phyloP scores from a whole-genome alignment of 2,113 vertebrate species.

The Nasalis larvatus region DNA sequence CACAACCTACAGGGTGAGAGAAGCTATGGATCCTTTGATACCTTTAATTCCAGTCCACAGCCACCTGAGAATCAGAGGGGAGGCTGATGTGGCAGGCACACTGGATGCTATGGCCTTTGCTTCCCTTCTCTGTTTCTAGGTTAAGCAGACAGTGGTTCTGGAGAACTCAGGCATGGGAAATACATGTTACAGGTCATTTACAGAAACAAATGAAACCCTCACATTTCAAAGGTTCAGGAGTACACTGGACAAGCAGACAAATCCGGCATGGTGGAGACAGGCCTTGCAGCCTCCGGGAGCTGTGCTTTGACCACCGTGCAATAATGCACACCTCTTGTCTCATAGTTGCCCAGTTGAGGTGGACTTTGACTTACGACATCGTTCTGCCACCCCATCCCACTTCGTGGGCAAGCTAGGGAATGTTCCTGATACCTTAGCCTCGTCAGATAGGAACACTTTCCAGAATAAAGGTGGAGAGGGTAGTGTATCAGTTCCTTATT shows the following conservation, averaged over 20 bases:
- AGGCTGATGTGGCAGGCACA: not conserved
- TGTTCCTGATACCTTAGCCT: not conserved
- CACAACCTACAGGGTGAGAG: too few relatives aligned
- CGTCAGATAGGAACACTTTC: not conserved
- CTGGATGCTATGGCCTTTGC: not conserved
- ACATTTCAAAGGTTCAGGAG: not conserved
- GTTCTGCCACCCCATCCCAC: not conserved
- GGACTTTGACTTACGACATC: not conserved
- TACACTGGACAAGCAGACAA: not conserved
- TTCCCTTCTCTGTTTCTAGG: not conserved
- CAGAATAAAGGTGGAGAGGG: too few relatives aligned
- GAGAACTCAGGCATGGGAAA: not conserved
- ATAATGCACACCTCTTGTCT: not conserved
- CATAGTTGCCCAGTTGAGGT: not conserved
- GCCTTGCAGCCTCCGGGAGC: not conserved
- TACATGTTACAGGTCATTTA: not conserved
- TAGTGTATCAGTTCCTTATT: not conserved
- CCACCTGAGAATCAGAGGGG: not conserved
- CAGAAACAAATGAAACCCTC: not conserved
- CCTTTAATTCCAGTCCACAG: not conserved
- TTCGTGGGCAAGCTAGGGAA: not conserved
- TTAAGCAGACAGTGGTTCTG: not conserved
- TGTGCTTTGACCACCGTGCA: not conserved
- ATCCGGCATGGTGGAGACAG: not conserved
- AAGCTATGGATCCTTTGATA: too few relatives aligned